Percentiles rank a stretch among this genome's conserved stretches.
phyloP scores from a whole-genome alignment of 2,888 invertebrate species.

The Hofmannophila pseudospretella region DNA sequence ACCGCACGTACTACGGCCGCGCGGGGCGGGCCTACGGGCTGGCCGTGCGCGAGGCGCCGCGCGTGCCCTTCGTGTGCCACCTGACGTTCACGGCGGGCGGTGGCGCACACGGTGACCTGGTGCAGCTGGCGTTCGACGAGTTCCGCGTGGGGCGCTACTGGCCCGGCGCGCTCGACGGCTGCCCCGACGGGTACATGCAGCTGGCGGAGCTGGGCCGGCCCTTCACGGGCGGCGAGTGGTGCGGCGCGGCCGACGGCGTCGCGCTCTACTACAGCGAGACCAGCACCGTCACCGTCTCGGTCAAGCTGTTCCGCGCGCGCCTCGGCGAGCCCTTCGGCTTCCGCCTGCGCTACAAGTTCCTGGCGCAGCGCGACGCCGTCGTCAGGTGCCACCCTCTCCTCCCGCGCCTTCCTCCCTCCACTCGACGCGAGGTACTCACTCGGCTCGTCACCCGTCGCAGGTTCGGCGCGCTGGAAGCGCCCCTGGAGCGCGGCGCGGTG shows the following conservation, averaged over 20 bases:
- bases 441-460: slow-evolving; percentile 35
- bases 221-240: slow-evolving; percentile 94
- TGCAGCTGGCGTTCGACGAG: slow-evolving; percentile 92
- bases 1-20: slow-evolving; percentile 94
- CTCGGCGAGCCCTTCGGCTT: slow-evolving; percentile 88
- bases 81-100: slow-evolving; percentile 95
- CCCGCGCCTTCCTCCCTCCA: neutral
- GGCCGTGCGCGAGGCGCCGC: slow-evolving; percentile 84
- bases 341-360: slow-evolving; percentile 88
- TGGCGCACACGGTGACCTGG: slow-evolving; percentile 89
- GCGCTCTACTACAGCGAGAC: slow-evolving; percentile 94
- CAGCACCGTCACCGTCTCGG: slow-evolving; percentile 90
- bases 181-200: slow-evolving; percentile 93
- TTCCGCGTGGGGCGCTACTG: slow-evolving; percentile 92
- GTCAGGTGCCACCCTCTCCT: slow-evolving; percentile 76
- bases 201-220: slow-evolving; percentile 91
- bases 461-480: slow-evolving; percentile 86
- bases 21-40: slow-evolving; percentile 89
- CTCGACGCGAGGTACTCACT: neutral
- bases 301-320: slow-evolving; percentile 85
- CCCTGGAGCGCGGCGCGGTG: slow-evolving; percentile 89
- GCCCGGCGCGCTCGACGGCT: slow-evolving; percentile 83
- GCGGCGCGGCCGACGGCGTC: slow-evolving; percentile 87
- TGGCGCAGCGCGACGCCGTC: slow-evolving; percentile 87
- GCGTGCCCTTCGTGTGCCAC: slow-evolving; percentile 92